phyloP scores from a whole-genome alignment of 2,113 vertebrate species.

The Odocoileus hemionus region DNA sequence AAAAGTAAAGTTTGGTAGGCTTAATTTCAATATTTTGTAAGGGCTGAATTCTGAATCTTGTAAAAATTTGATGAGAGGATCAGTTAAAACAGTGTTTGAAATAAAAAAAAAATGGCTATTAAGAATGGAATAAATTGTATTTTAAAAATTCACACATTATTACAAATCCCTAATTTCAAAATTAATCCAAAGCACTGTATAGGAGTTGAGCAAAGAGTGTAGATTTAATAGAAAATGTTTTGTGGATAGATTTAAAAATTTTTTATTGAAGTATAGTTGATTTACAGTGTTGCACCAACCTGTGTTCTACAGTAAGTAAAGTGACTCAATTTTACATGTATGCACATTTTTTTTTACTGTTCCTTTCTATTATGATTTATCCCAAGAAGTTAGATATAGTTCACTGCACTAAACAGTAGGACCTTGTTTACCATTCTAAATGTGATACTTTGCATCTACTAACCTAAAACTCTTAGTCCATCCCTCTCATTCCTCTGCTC shows the following conservation, averaged over 20 bases:
- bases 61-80: background rate
- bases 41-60: background rate
- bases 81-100: background rate
- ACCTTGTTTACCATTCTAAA: background rate
- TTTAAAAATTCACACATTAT: background rate
- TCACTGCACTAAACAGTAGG: background rate
- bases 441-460: background rate
- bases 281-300: background rate
- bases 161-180: background rate
- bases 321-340: background rate
- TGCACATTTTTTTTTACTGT: background rate
- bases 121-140: background rate
- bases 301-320: background rate
- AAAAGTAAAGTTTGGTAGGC: background rate
- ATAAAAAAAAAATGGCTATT: background rate
- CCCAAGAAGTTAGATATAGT: background rate
- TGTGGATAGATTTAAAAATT: background rate
- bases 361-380: background rate
- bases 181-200: background rate
- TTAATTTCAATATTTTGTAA: background rate
- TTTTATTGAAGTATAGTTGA: background rate
- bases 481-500: background rate
- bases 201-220: background rate
- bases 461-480: background rate
- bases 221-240: background rate